Evolutionary conservation across 1,140 invertebrate genomes (phyloP), one percentile per base, ranked within the genome.

Genomic region (Drosophila gunungcola): DNA sequence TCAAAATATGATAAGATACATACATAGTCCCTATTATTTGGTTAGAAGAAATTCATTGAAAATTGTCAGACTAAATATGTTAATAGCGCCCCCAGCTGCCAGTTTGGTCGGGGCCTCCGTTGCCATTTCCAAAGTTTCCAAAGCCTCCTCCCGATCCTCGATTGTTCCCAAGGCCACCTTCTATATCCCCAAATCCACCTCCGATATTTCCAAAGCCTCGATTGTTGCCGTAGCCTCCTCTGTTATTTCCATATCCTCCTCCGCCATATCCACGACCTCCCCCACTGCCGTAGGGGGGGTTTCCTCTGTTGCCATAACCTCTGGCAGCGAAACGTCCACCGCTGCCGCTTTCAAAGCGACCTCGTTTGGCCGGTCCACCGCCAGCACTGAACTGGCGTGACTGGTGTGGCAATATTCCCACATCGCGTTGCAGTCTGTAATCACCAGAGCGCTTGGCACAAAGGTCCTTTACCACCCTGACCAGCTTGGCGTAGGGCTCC

Each of bases 361-460:
- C 64, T 12, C 89, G 67, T 21, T 80, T 82, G 13, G 63, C 49
- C 7, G 81, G 70, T 32, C 74, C 65, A 41, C 78, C 76, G 36
- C 81, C 77, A 9, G 70, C 61, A 12, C 45, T 57, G 9, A 65
- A 45, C 34, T 72, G 63, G 2, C 93, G 78, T 36, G 92, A 90
- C n/a, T 93, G 84, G 84, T 93, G 13, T 55, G 92, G 55, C 91
- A 93, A 7, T 67, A 90, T 55, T 61, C 89, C 48, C 2, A 78
- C 73, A 2, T 94, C 92, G 3, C 94, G 94, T 3, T 94, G 93
- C 75, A 97, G 94, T 54, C 94, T 94, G 77, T 93, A 95, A 78
- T 96, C 95, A 1, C 96, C 96, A 1, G 96, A 94, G 76, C 96
- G 94, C 86, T 97, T 94, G 21, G 94, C 93, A 80, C 96, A 97